Conservation (phyloP, 2,797 vertebrate genomes). For the Eremophila alpestris region DNA sequence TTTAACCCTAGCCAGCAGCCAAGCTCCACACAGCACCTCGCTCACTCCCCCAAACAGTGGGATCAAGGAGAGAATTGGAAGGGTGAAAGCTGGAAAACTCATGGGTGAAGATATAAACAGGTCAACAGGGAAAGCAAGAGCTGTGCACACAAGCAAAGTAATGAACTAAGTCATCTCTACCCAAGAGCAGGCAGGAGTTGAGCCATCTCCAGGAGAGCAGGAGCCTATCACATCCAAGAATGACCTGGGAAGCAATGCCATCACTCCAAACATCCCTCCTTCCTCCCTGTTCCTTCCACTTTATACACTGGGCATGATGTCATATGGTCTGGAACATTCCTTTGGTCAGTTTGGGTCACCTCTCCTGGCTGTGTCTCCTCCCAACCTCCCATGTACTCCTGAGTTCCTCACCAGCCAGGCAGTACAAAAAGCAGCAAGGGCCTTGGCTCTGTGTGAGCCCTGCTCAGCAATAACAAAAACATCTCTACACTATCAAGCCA, state of each 20-base stretch:
- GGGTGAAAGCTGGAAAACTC: background rate
- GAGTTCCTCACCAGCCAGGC: background rate
- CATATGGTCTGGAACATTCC: background rate
- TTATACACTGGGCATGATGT: background rate
- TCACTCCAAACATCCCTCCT: background rate
- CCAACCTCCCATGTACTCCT: accelerated
- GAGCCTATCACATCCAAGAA: background rate
- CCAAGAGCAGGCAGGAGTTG: background rate
- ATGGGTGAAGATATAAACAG: accelerated
- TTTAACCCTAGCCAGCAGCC: background rate
- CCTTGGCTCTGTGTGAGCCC: background rate
- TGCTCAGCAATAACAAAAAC: background rate
- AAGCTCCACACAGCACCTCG: accelerated
- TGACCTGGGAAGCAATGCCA: background rate
- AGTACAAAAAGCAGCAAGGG: background rate
- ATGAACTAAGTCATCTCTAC: background rate
- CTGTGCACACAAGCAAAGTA: background rate
- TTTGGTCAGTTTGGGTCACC: background rate
- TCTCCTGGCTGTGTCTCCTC: background rate
- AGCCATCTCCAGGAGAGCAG: background rate
- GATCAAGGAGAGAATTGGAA: background rate
- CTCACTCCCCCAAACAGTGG: background rate
- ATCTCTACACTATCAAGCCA: background rate
- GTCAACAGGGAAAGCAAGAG: background rate
- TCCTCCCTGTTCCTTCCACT: background rate